Conservation (phyloP, 1,140 invertebrate species). For the Sminthurinus signatus region DNA sequence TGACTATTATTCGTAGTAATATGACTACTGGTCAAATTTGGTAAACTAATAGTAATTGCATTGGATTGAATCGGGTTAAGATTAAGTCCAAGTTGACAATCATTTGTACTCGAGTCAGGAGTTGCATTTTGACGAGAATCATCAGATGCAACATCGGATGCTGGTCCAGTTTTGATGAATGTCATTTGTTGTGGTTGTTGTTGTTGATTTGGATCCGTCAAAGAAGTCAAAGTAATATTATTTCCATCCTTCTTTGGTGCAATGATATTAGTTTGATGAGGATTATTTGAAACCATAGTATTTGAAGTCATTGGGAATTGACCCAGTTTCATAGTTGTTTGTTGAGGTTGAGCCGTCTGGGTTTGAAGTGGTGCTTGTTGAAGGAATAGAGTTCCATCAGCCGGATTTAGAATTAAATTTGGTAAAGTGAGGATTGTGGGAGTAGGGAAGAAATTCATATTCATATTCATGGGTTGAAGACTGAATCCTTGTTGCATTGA, state of each 20-base stretch:
- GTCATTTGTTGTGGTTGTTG: conserved; percentile 7
- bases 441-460: conserved; percentile 39
- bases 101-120: conserved; percentile 41
- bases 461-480: conserved; percentile 40
- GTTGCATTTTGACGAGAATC: conserved; percentile 37
- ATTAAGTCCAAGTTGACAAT: conserved; percentile 30
- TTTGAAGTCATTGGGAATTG: conserved; percentile 23
- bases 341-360: conserved; percentile 5
- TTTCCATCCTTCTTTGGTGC: conserved; percentile 35
- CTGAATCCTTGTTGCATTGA: conserved; percentile 35
- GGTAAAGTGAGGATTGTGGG: conserved; percentile 38
- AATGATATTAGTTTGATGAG: conserved; percentile 20
- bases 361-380: conserved; percentile 30
- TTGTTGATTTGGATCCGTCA: conserved; percentile 3
- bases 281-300: not conserved
- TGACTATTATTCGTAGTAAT: conserved; percentile 5
- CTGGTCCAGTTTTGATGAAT: conserved; percentile 15
- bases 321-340: conserved; percentile 19
- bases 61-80: conserved; percentile 2
- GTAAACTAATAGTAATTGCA: conserved; percentile 24
- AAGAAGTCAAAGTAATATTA: conserved; percentile 12
- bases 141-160: conserved; percentile 25
- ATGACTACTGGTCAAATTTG: conserved; percentile 5
- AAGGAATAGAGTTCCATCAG: conserved; percentile 40
- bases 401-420: conserved; percentile 39